Base-by-base conservation (phyloP, 1,140 invertebrate genomes). In the Colletes latitarsis region DNA sequence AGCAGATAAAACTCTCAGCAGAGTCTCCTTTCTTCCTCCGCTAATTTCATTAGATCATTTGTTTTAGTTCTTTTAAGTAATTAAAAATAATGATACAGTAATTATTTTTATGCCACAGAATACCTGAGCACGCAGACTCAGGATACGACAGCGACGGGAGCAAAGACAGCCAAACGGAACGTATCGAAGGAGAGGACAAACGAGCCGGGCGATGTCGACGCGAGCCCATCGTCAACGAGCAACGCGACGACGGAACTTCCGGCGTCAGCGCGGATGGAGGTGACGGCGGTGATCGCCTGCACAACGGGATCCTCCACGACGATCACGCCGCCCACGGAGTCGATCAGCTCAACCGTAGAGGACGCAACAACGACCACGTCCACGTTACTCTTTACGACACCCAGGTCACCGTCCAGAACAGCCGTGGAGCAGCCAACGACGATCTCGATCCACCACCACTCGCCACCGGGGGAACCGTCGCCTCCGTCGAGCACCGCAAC, bases 81-180 rank as follows among this genome's bases (percentile, higher is more conserved):
- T 46, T 46, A 46, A 46, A 6, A 46, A 6, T 46, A 6, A 46
- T 9, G 8, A 3, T 43, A 2, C 5, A 19, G 3, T 4, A 9
- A 21, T 43, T 17, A 12, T 14, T 63, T 63, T 2, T 72, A 12
- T 46, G 49, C 8, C 12, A 2, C 52, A 83, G 76, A 89, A 82
- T 87, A 78, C 66, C 12, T 21, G 82, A 68, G 58, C 49, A 43
- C 74, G n/a, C 71, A 70, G 55, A 43, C 80, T 0, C 69, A 81
- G 58, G 81, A 84, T 15, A 12, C 67, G 10, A 67, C 39, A 5
- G 67, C 70, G 2, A 60, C 49, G 4, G n/a, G 64, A 55, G 21
- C 67, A 12, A 52, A 46, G 14, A 60, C 62, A 1, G 43, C 55
- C 1, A 62, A 60, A 8, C 75, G 71, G 30, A 19, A 73, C 0